Conservation (phyloP, 2,888 invertebrate species). For the Pocota personata region DNA sequence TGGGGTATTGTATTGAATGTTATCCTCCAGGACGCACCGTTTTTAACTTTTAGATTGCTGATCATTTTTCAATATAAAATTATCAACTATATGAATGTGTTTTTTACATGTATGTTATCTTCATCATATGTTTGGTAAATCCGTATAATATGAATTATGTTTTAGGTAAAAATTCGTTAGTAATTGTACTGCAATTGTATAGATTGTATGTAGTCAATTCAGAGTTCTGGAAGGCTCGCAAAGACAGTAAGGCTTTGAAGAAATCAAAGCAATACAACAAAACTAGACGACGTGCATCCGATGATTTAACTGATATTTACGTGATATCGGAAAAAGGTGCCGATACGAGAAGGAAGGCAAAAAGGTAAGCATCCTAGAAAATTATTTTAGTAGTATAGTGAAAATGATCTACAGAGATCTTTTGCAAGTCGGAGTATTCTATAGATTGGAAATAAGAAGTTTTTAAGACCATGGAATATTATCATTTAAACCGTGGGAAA, state of each 20-base stretch:
- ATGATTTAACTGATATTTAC: conserved; percentile 83
- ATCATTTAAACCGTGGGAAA: too few species aligned
- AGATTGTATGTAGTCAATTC: conserved; percentile 91
- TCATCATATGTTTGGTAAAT: conserved; percentile 83
- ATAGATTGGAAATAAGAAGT: too few species aligned
- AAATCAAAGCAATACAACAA: conserved; percentile 77
- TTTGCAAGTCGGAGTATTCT: too few species aligned
- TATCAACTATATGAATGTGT: conserved; percentile 97
- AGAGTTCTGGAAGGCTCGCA: conserved; percentile 84
- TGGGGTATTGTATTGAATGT: conserved; percentile 95
- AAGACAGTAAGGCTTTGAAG: conserved; percentile 78
- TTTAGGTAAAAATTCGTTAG: conserved; percentile 89
- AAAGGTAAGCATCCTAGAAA: conserved; percentile 75
- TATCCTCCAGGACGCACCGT: conserved; percentile 93
- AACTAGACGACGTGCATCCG: conserved; percentile 77
- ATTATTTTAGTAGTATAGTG: not conserved
- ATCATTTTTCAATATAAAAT: conserved; percentile 94
- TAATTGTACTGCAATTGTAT: conserved; percentile 94
- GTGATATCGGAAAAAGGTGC: conserved; percentile 83
- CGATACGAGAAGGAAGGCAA: conserved; percentile 79
- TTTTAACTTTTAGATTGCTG: conserved; percentile 92
- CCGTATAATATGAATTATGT: conserved; percentile 79
- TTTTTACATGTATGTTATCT: conserved; percentile 94
- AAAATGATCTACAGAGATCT: too few species aligned
- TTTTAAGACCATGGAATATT: too few species aligned